phyloP scores from a whole-genome alignment of 2,797 vertebrate species.

The Sorex maritimensis region DNA sequence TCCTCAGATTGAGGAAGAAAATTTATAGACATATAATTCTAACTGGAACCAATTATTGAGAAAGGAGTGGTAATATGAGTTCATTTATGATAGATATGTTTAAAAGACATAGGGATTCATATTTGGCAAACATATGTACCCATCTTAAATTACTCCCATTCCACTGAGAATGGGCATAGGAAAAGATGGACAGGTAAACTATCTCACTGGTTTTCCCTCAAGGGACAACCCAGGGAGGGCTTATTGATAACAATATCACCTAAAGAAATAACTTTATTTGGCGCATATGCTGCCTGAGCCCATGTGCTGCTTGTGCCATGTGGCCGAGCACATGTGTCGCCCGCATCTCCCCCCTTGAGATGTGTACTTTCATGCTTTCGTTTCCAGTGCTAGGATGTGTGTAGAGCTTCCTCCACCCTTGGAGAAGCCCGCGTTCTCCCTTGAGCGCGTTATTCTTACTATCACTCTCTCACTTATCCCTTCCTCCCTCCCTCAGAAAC shows the following conservation, averaged over 20 bases:
- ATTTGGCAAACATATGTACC: constrained; percentile 29
- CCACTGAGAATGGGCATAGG: neutral
- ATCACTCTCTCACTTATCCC: too few relatives aligned
- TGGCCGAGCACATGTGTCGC: too few relatives aligned
- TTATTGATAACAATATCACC: neutral
- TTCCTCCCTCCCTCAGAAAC: too few relatives aligned
- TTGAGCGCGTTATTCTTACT: too few relatives aligned
- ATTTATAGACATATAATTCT: constrained; percentile 52
- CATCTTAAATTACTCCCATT: constrained; percentile 9
- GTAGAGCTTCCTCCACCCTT: too few relatives aligned
- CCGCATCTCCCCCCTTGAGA: too few relatives aligned
- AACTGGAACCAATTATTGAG: constrained; percentile 52
- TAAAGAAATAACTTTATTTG: neutral
- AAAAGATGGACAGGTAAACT: neutral
- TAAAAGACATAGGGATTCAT: constrained; percentile 47
- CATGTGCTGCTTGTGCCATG: too few relatives aligned
- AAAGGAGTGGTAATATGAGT: constrained; percentile 22
- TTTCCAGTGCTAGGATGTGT: too few relatives aligned
- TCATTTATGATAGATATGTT: constrained; percentile 49
- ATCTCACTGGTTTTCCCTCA: constrained; percentile 8
- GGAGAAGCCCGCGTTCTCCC: too few relatives aligned
- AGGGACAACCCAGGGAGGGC: neutral
- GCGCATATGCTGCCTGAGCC: too few relatives aligned
- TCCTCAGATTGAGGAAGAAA: constrained; percentile 37
- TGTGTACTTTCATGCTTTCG: too few relatives aligned